Conservation (phyloP, 2,797 vertebrate genomes). For the Acanthurus tractus region DNA sequence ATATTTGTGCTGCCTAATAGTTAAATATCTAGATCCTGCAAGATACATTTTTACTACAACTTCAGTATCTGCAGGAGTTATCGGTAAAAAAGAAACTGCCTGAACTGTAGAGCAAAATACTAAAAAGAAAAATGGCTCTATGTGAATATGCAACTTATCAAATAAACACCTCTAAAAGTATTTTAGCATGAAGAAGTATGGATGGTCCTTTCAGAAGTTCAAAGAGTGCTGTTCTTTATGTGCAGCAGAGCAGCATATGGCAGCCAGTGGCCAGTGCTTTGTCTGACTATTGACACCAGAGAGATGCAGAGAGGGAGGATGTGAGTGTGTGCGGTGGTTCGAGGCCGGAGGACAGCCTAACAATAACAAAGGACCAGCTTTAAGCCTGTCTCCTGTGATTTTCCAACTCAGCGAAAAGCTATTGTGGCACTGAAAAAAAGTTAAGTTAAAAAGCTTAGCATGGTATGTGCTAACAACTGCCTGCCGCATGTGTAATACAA, state of each 20-base stretch:
- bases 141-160: slow-evolving; percentile 16
- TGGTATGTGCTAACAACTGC: slow-evolving; percentile 92
- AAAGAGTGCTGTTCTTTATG: slow-evolving; percentile 76
- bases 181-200: slow-evolving; percentile 65
- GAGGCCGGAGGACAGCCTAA: slow-evolving; percentile 78
- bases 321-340: slow-evolving; percentile 77
- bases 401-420: slow-evolving; percentile 93
- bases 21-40: neutral
- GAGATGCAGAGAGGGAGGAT: slow-evolving; percentile 79
- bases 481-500: slow-evolving; percentile 88
- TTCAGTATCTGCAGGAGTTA: neutral
- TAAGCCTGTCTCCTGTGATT: slow-evolving; percentile 93
- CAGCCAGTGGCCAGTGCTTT: slow-evolving; percentile 80
- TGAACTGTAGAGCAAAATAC: neutral
- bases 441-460: slow-evolving; percentile 93
- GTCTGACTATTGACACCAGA: slow-evolving; percentile 83
- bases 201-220: slow-evolving; percentile 68
- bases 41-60: neutral
- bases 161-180: slow-evolving; percentile 26
- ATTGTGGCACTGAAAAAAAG: slow-evolving; percentile 89
- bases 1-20: no score
- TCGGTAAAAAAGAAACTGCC: neutral
- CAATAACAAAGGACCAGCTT: slow-evolving; percentile 90
- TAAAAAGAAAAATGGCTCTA: neutral
- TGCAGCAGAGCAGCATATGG: slow-evolving; percentile 77